Conservation (phyloP, 2,113 vertebrate genomes). For the Cisticola juncidis region DNA sequence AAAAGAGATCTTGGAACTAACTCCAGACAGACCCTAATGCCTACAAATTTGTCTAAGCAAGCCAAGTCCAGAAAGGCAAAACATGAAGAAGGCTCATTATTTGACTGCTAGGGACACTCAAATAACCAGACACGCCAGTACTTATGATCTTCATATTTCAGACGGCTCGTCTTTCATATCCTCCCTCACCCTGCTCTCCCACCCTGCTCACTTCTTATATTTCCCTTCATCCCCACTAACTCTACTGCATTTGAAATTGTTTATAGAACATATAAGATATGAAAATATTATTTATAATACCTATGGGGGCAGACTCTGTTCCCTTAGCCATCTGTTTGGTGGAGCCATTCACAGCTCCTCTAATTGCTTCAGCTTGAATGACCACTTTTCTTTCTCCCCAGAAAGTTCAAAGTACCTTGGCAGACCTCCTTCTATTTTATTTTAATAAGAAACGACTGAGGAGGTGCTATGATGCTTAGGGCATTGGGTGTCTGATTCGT, state of each 20-base stretch:
- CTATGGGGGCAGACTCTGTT: constrained; percentile 44
- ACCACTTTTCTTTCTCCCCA: neutral
- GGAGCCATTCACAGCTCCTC: neutral
- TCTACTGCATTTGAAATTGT: constrained; percentile 60
- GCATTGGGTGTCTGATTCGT: neutral
- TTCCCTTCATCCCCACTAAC: constrained; percentile 52
- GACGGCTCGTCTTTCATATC: constrained; percentile 61
- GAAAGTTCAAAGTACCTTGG: neutral
- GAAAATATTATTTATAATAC: constrained; percentile 62
- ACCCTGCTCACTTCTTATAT: neutral
- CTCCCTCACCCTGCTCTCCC: constrained; percentile 20
- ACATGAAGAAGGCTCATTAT: constrained; percentile 78
- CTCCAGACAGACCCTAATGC: constrained; percentile 83
- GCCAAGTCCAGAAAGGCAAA: constrained; percentile 74
- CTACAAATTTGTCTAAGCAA: constrained; percentile 76
- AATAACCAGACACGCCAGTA: constrained; percentile 74
- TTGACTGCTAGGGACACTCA: constrained; percentile 71
- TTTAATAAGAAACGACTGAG: neutral
- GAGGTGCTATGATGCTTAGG: neutral
- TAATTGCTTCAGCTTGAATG: constrained; percentile 10
- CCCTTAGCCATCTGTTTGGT: neutral
- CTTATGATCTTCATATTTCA: constrained; percentile 70
- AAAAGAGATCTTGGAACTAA: constrained; percentile 74
- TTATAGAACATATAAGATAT: constrained; percentile 55
- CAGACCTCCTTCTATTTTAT: neutral